Percentiles rank a stretch among this genome's conserved stretches.
Evolutionary conservation across 23 tunicate genomes (phyloP).

Genomic region (Pegea sp.): DNA sequence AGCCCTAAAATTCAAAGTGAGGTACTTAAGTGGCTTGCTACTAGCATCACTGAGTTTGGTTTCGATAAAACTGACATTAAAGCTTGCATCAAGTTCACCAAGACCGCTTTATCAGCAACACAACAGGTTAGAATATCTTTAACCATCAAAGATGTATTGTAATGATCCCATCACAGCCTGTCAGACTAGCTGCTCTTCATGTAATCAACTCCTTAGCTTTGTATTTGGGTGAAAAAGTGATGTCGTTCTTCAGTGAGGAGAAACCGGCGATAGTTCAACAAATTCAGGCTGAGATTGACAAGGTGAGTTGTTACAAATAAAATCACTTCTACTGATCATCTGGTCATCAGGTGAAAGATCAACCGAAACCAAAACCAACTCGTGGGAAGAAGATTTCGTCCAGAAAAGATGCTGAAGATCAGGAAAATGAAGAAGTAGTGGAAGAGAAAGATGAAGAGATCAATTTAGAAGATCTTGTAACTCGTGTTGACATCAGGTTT

Average conservation of each 20-base stretch:
- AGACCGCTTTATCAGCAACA: conserved; percentile 60
- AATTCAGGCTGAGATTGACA: conserved; percentile 74
- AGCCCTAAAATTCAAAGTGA: conserved; percentile 85
- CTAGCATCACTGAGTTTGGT: conserved; percentile 41
- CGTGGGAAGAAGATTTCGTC: conserved; percentile 34
- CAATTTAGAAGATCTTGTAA: conserved; percentile 47
- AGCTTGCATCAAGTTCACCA: conserved; percentile 29
- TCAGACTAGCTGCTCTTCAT: conserved; percentile 36
- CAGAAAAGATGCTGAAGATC: neutral
- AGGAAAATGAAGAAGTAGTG: conserved; percentile 27
- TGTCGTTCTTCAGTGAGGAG: conserved; percentile 73
- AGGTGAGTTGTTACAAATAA: conserved; percentile 5
- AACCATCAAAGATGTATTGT: neutral
- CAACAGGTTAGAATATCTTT: conserved; percentile 28
- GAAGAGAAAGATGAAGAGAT: conserved; percentile 23
- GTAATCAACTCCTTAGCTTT: conserved; percentile 34
- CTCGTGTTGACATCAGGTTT: conserved; percentile 66
- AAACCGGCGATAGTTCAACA: conserved; percentile 70
- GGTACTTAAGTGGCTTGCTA: conserved; percentile 39
- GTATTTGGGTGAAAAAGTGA: conserved; percentile 38
- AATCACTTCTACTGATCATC: no score
- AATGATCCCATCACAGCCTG: conserved; percentile 11
- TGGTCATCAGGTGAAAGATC: conserved; percentile 64
- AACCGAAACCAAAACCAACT: conserved; percentile 56
- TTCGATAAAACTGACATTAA: conserved; percentile 42